These are phyloP conservation scores for Lordiphosa clarofinis DNA, from an alignment of 1,140 invertebrate species.

Conservation along the genomic window DNA sequence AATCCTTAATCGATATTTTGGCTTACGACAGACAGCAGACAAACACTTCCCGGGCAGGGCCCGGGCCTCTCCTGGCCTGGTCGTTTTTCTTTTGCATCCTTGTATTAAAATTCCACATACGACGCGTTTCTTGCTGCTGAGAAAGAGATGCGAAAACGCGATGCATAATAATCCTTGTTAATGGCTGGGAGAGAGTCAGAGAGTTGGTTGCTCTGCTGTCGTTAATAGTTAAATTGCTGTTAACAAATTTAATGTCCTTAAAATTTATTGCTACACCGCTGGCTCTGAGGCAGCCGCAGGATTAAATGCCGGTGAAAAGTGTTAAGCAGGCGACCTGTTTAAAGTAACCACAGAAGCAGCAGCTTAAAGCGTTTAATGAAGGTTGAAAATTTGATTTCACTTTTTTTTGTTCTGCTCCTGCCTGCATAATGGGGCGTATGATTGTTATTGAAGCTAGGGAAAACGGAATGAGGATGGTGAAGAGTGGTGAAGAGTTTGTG, in stretches of 20 bases:
- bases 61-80: neutral
- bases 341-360: slow-evolving; percentile 24
- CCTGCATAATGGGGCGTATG: slow-evolving; percentile 59
- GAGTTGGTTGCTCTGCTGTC: slow-evolving; percentile 17
- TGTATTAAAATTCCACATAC: slow-evolving; percentile 57
- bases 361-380: slow-evolving; percentile 53
- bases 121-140: slow-evolving; percentile 24
- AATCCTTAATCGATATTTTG: slow-evolving; percentile 75
- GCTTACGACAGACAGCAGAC: slow-evolving; percentile 50
- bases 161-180: slow-evolving; percentile 41
- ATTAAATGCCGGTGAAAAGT: slow-evolving; percentile 46
- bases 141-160: slow-evolving; percentile 12
- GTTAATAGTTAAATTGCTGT: slow-evolving; percentile 63
- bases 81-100: slow-evolving; percentile 21
- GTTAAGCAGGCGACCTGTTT: slow-evolving; percentile 41
- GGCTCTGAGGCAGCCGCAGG: slow-evolving; percentile 28
- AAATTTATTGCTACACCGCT: slow-evolving; percentile 44
- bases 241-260: slow-evolving; percentile 64
- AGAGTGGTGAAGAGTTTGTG: slow-evolving; percentile 27
- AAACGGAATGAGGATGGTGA: slow-evolving; percentile 8
- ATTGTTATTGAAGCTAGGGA: slow-evolving; percentile 47
- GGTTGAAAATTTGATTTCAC: slow-evolving; percentile 60
- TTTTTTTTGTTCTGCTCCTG: slow-evolving; percentile 21
- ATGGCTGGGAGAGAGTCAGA: slow-evolving; percentile 35
- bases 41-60: slow-evolving; percentile 18